phyloP scores from a whole-genome alignment of 2,888 invertebrate species.

The Stramonita haemastoma region DNA sequence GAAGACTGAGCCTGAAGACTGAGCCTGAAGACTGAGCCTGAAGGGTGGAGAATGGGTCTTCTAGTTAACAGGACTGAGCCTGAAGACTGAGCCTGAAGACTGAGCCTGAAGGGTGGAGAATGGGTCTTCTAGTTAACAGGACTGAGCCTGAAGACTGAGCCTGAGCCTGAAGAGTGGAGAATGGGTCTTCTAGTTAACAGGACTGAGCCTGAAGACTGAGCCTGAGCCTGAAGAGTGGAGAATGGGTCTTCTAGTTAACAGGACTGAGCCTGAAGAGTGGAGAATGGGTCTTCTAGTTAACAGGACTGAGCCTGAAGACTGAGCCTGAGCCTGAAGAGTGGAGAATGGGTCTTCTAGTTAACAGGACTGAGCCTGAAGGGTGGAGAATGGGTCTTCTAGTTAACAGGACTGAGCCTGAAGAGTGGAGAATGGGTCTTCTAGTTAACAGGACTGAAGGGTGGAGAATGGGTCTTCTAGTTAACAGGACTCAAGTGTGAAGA shows the following conservation, averaged over 20 bases:
- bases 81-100: no score
- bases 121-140: background rate
- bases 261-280: conserved; percentile 54
- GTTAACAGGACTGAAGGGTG: conserved; percentile 49
- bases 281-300: background rate
- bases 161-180: conserved; percentile 52
- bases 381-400: background rate
- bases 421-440: background rate
- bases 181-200: background rate
- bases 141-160: no score
- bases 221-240: conserved; percentile 55
- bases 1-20: no score
- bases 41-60: background rate
- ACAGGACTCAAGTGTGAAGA: conserved; percentile 61
- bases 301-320: no score
- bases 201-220: no score
- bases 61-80: no score
- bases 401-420: conserved; percentile 56
- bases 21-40: no score
- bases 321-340: conserved; percentile 58
- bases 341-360: background rate
- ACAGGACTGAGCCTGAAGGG: conserved; percentile 56
- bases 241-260: background rate
- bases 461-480: background rate
- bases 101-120: conserved; percentile 52